Conservation (phyloP, 92 coral and sea anemone species). For the Isaurus tuberculatus region DNA sequence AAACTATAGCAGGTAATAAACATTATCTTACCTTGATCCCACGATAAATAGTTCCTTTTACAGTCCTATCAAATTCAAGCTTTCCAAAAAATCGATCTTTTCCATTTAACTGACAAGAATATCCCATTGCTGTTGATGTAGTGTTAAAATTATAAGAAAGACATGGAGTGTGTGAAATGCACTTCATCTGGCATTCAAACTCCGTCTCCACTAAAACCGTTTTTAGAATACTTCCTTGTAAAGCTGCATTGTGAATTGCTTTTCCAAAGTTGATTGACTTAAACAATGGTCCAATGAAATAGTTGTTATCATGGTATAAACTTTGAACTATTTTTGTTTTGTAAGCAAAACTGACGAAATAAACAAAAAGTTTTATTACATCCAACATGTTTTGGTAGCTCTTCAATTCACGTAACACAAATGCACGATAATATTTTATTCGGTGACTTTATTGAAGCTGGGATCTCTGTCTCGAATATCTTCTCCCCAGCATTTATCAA, state of each 20-base stretch:
- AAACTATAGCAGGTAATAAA: too few species aligned
- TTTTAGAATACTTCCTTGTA: not conserved
- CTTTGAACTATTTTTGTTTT: not conserved
- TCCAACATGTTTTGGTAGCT: not conserved
- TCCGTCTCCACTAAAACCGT: slow-evolving; percentile 11
- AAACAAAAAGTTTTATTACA: not conserved
- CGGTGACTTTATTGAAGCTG: not conserved
- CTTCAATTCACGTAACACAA: not conserved
- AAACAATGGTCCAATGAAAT: not conserved
- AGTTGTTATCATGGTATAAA: not conserved
- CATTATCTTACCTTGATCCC: not conserved
- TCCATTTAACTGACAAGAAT: slow-evolving; percentile 13
- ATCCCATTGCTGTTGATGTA: not conserved
- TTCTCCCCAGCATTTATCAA: not conserved
- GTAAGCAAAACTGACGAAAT: not conserved
- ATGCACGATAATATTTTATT: not conserved
- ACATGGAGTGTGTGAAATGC: slow-evolving; percentile 11
- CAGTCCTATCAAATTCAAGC: not conserved
- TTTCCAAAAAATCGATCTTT: slow-evolving; percentile 1
- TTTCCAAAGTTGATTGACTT: slow-evolving; percentile 29
- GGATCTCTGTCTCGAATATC: not conserved
- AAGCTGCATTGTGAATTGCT: not conserved
- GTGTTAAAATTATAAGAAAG: slow-evolving; percentile 17
- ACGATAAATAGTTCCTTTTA: slow-evolving; percentile 11
- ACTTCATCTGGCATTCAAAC: slow-evolving; percentile 27